phyloP scores from a whole-genome alignment of 64 coral and sea anemone genomes.

The Stichodactyla helianthus region DNA sequence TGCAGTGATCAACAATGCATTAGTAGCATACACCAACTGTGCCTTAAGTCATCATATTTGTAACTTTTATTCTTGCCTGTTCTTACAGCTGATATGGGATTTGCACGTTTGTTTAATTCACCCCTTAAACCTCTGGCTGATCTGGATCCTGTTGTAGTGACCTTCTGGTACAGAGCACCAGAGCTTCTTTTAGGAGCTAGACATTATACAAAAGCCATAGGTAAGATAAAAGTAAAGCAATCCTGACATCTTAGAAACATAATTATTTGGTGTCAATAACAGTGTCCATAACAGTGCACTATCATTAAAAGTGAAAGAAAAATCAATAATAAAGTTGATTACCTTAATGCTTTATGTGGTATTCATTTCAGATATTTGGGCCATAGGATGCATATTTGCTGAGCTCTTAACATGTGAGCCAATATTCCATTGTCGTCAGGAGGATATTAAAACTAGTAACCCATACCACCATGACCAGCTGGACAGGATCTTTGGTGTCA shows the following conservation, averaged over 20 bases:
- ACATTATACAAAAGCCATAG: constrained; percentile 99
- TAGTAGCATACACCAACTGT: no score
- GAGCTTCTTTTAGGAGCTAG: constrained; percentile 89
- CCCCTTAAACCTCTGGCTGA: constrained; percentile 94
- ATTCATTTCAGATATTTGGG: constrained; percentile 85
- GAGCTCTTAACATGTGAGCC: constrained; percentile 95
- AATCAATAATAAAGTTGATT: neutral
- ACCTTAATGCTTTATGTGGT: neutral
- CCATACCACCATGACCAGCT: constrained; percentile 99
- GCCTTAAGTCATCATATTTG: no score
- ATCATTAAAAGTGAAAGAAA: no score
- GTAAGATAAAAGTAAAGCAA: constrained; percentile 11
- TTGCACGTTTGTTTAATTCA: constrained; percentile 92
- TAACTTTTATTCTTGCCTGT: neutral
- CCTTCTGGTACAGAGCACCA: constrained; percentile 96
- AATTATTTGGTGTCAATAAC: no score
- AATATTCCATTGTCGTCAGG: constrained; percentile 98
- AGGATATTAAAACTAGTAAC: constrained; percentile 98
- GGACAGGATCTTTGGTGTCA: constrained; percentile 90
- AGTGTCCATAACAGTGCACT: no score
- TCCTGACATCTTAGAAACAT: no score
- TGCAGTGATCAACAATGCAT: no score
- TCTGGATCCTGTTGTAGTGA: constrained; percentile 98
- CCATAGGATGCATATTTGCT: constrained; percentile 99
- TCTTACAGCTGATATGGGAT: constrained; percentile 92